Percentiles rank a stretch among this genome's conserved stretches.
phyloP scores from a whole-genome alignment of 2,888 invertebrate species.

The Ligdia adustata region DNA sequence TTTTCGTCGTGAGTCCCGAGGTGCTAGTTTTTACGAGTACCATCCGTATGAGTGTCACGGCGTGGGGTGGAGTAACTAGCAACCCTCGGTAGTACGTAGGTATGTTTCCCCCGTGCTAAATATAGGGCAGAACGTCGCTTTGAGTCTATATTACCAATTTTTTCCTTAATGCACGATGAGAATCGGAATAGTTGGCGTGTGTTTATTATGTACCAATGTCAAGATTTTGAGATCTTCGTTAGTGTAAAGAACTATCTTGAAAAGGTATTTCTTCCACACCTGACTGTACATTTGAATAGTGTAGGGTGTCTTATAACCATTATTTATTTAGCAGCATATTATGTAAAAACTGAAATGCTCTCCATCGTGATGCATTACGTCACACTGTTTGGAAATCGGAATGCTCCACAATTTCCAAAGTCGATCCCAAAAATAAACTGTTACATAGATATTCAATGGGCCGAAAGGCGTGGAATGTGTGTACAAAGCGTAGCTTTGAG shows the following conservation, averaged over 20 bases:
- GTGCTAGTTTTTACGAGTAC: constrained; percentile 2
- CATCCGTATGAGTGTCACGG: neutral
- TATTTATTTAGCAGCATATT: too few species aligned
- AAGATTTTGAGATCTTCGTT: too few species aligned
- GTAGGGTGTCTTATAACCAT: too few species aligned
- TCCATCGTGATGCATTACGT: constrained; percentile 10
- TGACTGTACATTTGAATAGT: too few species aligned
- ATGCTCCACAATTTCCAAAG: constrained; percentile 18
- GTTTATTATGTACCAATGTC: too few species aligned
- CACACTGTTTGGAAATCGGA: constrained; percentile 17
- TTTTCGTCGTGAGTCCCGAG: constrained; percentile 14
- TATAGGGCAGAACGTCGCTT: neutral
- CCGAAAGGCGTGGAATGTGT: constrained; percentile 17
- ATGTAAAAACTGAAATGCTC: constrained; percentile 8
- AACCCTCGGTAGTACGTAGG: neutral
- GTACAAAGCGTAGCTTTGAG: constrained; percentile 2
- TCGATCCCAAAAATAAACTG: constrained; percentile 24
- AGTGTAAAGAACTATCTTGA: too few species aligned
- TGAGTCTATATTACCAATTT: too few species aligned
- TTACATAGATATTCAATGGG: constrained; percentile 9
- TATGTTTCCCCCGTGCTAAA: neutral
- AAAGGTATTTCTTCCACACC: too few species aligned
- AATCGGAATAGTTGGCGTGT: too few species aligned
- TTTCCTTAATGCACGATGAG: too few species aligned
- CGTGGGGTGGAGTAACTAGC: neutral